Evolutionary conservation across 1,140 invertebrate genomes (phyloP).

Genomic region (Hylyphantes graminicola): DNA sequence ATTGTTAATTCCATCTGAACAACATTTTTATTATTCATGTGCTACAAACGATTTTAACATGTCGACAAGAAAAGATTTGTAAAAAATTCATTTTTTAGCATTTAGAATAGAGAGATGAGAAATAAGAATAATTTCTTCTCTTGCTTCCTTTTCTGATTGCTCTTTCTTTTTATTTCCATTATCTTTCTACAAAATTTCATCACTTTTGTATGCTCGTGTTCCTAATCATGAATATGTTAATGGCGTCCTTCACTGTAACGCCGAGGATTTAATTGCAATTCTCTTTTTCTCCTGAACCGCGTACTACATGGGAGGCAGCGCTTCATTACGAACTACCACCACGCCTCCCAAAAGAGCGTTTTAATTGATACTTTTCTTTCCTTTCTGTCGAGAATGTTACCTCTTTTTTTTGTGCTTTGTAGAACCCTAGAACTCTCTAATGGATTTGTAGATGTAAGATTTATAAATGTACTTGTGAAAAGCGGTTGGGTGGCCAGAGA

Average conservation of each 20-base stretch:
- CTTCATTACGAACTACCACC: constrained; percentile 53
- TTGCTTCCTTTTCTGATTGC: not conserved
- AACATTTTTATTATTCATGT: too few relatives aligned
- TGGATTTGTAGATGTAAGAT: too few relatives aligned
- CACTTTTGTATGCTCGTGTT: constrained; percentile 39
- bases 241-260: constrained; percentile 53
- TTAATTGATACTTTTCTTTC: constrained; percentile 41
- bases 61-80: too few relatives aligned
- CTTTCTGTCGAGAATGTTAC: too few relatives aligned
- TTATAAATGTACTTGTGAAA: too few relatives aligned
- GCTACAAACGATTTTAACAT: too few relatives aligned
- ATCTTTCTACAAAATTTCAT: not conserved
- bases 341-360: constrained; percentile 47
- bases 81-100: too few relatives aligned
- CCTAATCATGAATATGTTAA: constrained; percentile 51
- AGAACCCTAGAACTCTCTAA: too few relatives aligned
- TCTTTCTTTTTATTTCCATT: not conserved
- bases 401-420: too few relatives aligned
- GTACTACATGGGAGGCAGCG: constrained; percentile 28
- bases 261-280: constrained; percentile 54
- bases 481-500: too few relatives aligned
- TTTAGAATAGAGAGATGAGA: not conserved
- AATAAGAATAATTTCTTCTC: not conserved
- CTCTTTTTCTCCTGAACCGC: constrained; percentile 36
- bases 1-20: too few relatives aligned